Evolutionary conservation across 2,797 vertebrate species (phyloP), one percentile per base, ranked within the genome.

Genomic region (Sebastes glaucus): DNA sequence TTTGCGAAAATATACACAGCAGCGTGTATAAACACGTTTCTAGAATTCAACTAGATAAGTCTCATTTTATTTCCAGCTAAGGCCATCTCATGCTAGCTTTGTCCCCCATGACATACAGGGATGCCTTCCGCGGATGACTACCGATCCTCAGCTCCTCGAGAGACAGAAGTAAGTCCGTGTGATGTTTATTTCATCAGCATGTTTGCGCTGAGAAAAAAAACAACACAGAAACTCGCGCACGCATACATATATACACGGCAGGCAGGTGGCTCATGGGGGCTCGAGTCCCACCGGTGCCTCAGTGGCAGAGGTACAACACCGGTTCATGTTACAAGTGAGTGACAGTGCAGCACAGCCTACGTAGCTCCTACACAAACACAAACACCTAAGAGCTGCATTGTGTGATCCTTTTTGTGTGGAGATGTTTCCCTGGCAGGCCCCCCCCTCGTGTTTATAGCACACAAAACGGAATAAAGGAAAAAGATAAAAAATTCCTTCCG

Each of bases 131-230:
- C 8, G 83, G 85, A 87, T 76, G 75, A 89, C 80, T 89, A 76
- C 78, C 66, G 13, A 78, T 89, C 87, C 83, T 67, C 57, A n/a
- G 49, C 72, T 78, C 74, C 88, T 79, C 68, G 1, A 73, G 83
- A 91, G 90, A 80, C 82, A 71, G 63, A 80, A 80, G 78, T 69
- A 65, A 67, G 69, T 30, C 67, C 11, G 59, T 77, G 82, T 92
- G 90, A 91, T 93, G 91, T 93, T 94, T 92, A 91, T 94, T 95
- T 93, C 87, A 94, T 92, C 87, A 72, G 71, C 73, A 11, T 77
- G 76, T 83, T 88, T 69, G 74, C 66, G 77, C 33, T 59, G 33
- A 77, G 55, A 61, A 87, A 60, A 77, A 77, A 55, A 13, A 7
- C 1, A 16, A 20, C 83, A 83, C 55, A 11, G n/a, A 87, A 80